Evolutionary conservation across 35 echinoderm and acorn worm genomes (phyloP).

Genomic region (Ophiothrix spiculata): DNA sequence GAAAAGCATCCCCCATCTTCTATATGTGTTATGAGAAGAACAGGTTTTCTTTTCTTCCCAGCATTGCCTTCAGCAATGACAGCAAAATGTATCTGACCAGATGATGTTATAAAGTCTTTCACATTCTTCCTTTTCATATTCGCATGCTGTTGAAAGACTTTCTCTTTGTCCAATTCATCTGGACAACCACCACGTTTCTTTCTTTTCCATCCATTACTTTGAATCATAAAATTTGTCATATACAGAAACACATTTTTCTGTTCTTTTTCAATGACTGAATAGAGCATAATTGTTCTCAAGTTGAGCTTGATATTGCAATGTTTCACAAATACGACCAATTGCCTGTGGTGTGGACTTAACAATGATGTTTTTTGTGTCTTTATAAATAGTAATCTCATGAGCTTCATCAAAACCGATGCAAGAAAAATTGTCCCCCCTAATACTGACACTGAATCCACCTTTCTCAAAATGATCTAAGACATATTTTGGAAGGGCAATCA

Average conservation of each 20-base stretch:
- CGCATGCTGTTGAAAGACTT: no score
- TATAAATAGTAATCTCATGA: conserved; percentile 51
- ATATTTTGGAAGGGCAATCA: conserved; percentile 28
- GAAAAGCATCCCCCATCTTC: conserved; percentile 69
- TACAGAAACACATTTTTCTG: conserved; percentile 35
- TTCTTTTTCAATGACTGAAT: conserved; percentile 27
- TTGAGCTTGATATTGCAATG: conserved; percentile 29
- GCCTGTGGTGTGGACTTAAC: conserved; percentile 19
- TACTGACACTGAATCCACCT: conserved; percentile 55
- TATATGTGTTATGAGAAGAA: no score
- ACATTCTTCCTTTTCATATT: no score
- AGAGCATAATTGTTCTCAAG: conserved; percentile 20
- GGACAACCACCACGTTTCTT: no score
- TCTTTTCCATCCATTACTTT: no score
- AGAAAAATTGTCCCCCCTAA: conserved; percentile 34
- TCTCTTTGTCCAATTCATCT: no score
- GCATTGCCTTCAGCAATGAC: no score
- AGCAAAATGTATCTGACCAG: no score
- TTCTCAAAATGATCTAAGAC: conserved; percentile 25
- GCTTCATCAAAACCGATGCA: conserved; percentile 47
- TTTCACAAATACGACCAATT: conserved; percentile 5
- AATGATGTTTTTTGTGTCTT: conserved; percentile 31
- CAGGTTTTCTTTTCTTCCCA: no score
- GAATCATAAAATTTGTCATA: conserved; percentile 17
- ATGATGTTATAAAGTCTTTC: no score